A percentile compares a stretch with the other conserved stretches of the same genome.
phyloP scores from a whole-genome alignment of 2,888 invertebrate genomes.

The Pristionchus arcanus region DNA sequence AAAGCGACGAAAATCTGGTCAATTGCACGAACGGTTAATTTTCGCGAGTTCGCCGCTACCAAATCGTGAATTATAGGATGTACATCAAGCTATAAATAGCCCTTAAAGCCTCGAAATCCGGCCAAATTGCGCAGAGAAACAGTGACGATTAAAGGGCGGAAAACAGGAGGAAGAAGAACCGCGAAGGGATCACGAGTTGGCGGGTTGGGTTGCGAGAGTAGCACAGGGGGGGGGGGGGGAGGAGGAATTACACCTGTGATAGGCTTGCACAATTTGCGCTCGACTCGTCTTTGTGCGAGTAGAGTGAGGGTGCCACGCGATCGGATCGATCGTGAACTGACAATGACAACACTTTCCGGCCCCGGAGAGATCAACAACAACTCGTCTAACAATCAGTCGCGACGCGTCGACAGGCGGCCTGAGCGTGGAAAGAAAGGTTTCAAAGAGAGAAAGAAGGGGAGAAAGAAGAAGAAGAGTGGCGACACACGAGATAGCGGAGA shows the following conservation, averaged over 20 bases:
- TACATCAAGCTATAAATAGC: neutral
- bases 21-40: too few relatives aligned
- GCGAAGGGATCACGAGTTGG: too few relatives aligned
- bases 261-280: neutral
- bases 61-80: too few relatives aligned
- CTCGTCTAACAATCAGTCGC: neutral
- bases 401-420: neutral
- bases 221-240: neutral
- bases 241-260: constrained; percentile 24
- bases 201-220: neutral
- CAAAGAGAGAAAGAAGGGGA: neutral
- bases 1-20: too few relatives aligned
- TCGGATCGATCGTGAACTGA: neutral
- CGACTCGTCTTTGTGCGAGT: neutral
- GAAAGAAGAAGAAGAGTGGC: neutral
- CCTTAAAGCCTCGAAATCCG: neutral
- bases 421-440: neutral
- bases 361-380: too few relatives aligned
- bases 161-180: neutral
- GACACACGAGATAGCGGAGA: neutral
- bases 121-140: neutral
- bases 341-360: too few relatives aligned
- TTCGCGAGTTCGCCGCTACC: neutral
- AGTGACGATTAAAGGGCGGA: constrained; percentile 15
- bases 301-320: neutral